phyloP scores from a whole-genome alignment of 2,888 invertebrate species.

The Colletes collaris region DNA sequence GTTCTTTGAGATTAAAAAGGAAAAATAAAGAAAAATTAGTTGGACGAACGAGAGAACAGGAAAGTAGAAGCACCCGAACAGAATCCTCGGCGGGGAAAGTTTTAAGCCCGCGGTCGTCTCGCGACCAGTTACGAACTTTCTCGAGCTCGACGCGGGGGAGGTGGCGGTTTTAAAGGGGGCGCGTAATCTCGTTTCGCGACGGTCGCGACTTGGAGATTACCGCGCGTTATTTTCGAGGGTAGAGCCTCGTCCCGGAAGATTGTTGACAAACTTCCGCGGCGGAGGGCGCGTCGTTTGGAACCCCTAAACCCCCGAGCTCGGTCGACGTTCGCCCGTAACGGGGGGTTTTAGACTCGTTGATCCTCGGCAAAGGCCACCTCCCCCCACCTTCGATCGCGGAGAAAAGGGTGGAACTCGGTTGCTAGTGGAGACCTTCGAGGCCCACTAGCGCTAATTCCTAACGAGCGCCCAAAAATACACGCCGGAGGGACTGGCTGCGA shows the following conservation, averaged over 20 bases:
- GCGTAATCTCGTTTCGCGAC: conserved; percentile 50
- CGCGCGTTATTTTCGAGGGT: conserved; percentile 28
- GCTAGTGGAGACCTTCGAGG: conserved; percentile 44
- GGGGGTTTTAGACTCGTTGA: conserved; percentile 40
- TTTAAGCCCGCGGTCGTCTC: conserved; percentile 52
- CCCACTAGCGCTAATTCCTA: conserved; percentile 53
- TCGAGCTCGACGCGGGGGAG: background rate
- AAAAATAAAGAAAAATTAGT: background rate
- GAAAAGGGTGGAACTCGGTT: conserved; percentile 28
- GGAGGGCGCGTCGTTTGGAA: conserved; percentile 21
- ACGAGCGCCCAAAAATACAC: conserved; percentile 62
- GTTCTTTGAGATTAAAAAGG: too few species aligned
- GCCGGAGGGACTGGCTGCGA: conserved; percentile 7
- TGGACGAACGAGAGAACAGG: background rate
- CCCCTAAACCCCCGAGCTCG: background rate
- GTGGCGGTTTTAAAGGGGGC: conserved; percentile 28
- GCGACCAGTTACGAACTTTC: conserved; percentile 48
- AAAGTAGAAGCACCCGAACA: background rate
- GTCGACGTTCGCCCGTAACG: conserved; percentile 23
- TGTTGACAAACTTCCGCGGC: conserved; percentile 45
- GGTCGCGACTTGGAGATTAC: conserved; percentile 54
- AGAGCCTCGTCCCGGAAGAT: conserved; percentile 10
- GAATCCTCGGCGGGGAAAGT: conserved; percentile 37
- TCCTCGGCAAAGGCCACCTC: conserved; percentile 28
- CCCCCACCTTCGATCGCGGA: background rate